Percentiles rank a stretch among this genome's conserved stretches.
Conservation (phyloP, 35 echinoderm and acorn worm genomes). For the Lytechinus pictus region DNA sequence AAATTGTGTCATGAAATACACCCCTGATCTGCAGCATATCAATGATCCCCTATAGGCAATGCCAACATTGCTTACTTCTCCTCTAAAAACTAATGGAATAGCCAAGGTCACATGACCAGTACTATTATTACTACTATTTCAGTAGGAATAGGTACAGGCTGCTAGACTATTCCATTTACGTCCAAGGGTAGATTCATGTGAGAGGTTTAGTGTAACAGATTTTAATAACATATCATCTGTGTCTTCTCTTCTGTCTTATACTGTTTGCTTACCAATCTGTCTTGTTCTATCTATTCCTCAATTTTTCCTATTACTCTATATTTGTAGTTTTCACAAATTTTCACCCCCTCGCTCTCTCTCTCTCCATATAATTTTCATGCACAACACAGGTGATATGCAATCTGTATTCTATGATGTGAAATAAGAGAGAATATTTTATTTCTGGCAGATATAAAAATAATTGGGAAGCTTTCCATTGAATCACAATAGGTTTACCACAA, state of each 20-base stretch:
- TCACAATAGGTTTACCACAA: no score
- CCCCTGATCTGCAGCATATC: neutral
- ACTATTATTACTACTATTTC: neutral
- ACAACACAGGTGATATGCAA: no score
- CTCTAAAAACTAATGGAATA: constrained; percentile 34
- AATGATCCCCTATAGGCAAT: constrained; percentile 31
- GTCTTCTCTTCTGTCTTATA: no score
- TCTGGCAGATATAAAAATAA: no score
- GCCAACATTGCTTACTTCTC: constrained; percentile 31
- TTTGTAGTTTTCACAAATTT: no score
- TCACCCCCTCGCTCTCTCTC: neutral
- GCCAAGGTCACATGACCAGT: constrained; percentile 45
- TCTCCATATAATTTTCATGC: neutral
- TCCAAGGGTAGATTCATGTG: neutral
- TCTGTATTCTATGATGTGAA: no score
- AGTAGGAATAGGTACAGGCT: neutral
- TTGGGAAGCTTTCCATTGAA: no score
- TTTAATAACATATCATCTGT: no score
- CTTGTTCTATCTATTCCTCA: neutral
- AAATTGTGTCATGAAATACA: no score
- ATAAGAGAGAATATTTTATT: no score
- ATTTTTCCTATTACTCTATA: neutral
- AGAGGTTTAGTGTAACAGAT: neutral
- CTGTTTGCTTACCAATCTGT: neutral
- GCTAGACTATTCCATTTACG: constrained; percentile 27